Percentiles rank a stretch among this genome's conserved stretches.
These are phyloP conservation scores for Meta bourneti DNA, from an alignment of 2,888 invertebrate genomes.

Conservation along the genomic window DNA sequence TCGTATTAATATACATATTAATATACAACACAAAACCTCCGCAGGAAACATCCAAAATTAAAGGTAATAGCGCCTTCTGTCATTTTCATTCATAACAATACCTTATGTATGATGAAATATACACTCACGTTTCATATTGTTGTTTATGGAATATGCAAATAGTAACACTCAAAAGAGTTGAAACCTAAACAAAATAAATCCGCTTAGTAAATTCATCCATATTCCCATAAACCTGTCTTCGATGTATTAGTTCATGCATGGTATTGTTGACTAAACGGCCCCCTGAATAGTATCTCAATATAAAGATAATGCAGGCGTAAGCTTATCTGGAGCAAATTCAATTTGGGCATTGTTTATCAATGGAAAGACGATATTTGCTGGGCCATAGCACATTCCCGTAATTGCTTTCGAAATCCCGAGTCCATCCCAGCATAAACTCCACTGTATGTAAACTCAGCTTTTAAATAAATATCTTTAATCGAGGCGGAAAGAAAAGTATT, in stretches of 20 bases:
- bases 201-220: background rate
- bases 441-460: constrained; percentile 25
- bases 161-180: background rate
- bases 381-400: constrained; percentile 36
- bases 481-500: constrained; percentile 54
- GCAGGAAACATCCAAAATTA: no score
- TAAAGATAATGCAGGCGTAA: background rate
- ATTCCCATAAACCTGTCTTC: background rate
- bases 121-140: background rate
- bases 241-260: background rate
- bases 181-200: background rate
- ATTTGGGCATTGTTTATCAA: constrained; percentile 54
- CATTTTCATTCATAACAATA: background rate
- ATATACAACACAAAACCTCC: no score
- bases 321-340: constrained; percentile 22
- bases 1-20: no score
- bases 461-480: constrained; percentile 46
- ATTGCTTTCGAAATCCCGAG: constrained; percentile 45
- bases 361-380: constrained; percentile 36
- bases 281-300: background rate
- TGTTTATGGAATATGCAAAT: background rate
- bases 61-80: background rate
- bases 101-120: background rate
- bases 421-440: constrained; percentile 13
- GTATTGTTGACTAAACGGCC: background rate